Conservation (phyloP, 1,140 invertebrate species). For the Philaenus spumarius region DNA sequence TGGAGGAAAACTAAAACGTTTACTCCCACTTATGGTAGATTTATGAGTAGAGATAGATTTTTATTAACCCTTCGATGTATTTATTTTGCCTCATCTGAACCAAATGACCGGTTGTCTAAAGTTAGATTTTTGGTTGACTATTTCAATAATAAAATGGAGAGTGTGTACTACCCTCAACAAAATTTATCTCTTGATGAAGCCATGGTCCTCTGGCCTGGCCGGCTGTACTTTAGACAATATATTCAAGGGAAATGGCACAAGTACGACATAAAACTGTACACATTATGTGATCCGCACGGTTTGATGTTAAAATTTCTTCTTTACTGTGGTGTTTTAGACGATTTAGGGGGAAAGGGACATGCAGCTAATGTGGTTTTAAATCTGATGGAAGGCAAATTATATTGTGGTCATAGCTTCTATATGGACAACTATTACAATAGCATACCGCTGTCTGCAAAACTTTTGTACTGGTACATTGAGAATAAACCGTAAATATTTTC, state of each 20-base stretch:
- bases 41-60: conserved; percentile 15
- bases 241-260: conserved; percentile 33
- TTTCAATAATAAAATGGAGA: conserved; percentile 31
- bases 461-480: neutral
- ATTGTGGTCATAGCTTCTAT: conserved; percentile 13
- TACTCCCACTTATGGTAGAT: neutral
- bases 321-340: conserved; percentile 21
- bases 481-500: neutral
- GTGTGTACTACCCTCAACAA: conserved; percentile 27
- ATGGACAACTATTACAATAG: conserved; percentile 23
- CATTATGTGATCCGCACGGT: conserved; percentile 24
- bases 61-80: conserved; percentile 5
- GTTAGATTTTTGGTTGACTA: conserved; percentile 16
- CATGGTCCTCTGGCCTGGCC: conserved; percentile 33
- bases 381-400: conserved; percentile 11
- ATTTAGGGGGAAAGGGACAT: conserved; percentile 18
- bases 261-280: conserved; percentile 32
- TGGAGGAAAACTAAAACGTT: neutral
- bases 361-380: conserved; percentile 12
- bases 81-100: conserved; percentile 5
- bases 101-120: conserved; percentile 1
- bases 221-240: conserved; percentile 32
- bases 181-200: conserved; percentile 32
- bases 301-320: conserved; percentile 24
- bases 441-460: neutral